Base-by-base conservation (phyloP, 2,113 vertebrate species). In the Chitala chitala region DNA sequence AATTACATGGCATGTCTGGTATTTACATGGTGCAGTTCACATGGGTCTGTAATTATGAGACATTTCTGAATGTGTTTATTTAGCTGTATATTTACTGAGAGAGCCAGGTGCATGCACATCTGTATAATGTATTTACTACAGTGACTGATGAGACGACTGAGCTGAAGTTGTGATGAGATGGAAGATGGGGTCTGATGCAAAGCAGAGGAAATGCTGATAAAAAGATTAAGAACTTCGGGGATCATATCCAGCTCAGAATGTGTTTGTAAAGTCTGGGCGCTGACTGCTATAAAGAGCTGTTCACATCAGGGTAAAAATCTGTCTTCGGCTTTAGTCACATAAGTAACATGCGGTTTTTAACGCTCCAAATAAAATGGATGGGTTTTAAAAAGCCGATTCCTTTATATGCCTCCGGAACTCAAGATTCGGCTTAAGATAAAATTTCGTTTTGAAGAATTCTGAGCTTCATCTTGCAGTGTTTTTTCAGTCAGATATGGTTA, bases 301-400 rank as follows among this genome's bases (percentile, higher is more conserved):
- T 69, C 20, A 12, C 24, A 17, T 46, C 59, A 12, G 13, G 40
- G 72, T 26, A 44, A 38, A 64, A 36, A 48, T 73, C 58, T 38
- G 31, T 46, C 72, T 69, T 33, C 50, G 13, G 29, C 22, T 5
- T 15, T 7, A 26, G 31, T 42, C 15, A 59, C 46, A 20, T n/a
- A 13, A 29, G 6, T 53, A 13, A 36, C 7, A 48, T 22, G 48
- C 29, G 1, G 15, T 6, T 53, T 53, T n/a, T 53, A 6, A 20
- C 2, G 6, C 48, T 51, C 48, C 10, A 53, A 20, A 69, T 69
- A 20, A 69, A 69, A 53, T 12, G 44, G 26, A 69, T 10, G 12
- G 44, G 50, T 53, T 51, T 69, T 69, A 69, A 69, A 53, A 7
- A 53, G 29, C 26, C 15, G 5, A 42, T 69, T 69, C 29, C 53